Evolutionary conservation across 2,888 invertebrate species (phyloP).

Genomic region (Tenthredo amoena): DNA sequence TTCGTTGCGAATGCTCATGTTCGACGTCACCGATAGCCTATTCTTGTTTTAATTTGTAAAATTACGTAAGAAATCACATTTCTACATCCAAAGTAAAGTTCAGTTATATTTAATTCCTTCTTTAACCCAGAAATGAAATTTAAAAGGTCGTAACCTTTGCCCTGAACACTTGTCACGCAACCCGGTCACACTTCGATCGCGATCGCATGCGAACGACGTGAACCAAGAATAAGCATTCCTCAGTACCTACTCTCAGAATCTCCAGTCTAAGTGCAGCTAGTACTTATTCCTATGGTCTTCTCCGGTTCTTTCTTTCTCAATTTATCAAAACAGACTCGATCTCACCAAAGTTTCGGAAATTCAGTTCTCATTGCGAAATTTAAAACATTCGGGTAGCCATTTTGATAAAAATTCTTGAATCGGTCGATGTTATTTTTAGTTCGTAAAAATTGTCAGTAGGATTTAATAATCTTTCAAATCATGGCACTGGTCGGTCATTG

Average conservation of each 20-base stretch:
- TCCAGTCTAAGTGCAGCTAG: background rate
- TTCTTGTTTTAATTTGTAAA: background rate
- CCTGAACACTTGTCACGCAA: conserved; percentile 8
- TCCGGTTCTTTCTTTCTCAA: background rate
- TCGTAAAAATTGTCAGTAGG: background rate
- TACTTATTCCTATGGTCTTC: background rate
- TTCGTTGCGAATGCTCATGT: too few species aligned
- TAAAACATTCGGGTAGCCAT: background rate
- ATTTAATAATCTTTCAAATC: background rate
- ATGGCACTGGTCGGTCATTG: background rate
- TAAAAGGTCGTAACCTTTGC: conserved; percentile 5
- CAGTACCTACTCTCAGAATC: background rate
- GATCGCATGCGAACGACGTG: background rate
- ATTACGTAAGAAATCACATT: background rate
- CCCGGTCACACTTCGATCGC: background rate
- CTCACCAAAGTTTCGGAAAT: background rate
- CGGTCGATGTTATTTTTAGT: background rate
- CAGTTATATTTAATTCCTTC: background rate
- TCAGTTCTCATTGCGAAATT: background rate
- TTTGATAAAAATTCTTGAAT: background rate
- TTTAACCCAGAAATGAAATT: background rate
- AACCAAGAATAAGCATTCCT: background rate
- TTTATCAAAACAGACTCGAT: background rate
- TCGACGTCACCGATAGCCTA: background rate
- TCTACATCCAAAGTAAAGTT: background rate